These are phyloP conservation scores for Apogon hyalosoma DNA, from an alignment of 2,797 vertebrate genomes.

Conservation along the genomic window DNA sequence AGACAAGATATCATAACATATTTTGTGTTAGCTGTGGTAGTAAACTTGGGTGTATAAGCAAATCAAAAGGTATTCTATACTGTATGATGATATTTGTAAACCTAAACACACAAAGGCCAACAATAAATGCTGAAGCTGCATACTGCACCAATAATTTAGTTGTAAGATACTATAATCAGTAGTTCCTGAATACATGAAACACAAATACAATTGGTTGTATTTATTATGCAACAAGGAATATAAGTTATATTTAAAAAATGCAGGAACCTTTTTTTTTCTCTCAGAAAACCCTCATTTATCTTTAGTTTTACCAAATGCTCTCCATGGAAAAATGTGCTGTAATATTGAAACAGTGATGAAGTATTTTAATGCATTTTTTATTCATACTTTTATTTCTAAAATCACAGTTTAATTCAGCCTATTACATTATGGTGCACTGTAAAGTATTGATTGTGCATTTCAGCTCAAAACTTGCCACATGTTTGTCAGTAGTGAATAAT, in stretches of 20 bases:
- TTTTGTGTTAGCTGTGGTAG: too few species aligned
- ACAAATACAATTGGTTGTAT: slow-evolving; percentile 16
- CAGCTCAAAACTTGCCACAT: too few species aligned
- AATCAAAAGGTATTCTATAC: too few species aligned
- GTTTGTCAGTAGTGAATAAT: too few species aligned
- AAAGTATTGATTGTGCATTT: too few species aligned
- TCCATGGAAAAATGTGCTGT: slow-evolving; percentile 8
- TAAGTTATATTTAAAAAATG: slow-evolving; percentile 22
- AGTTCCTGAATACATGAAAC: background rate
- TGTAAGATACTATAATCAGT: too few species aligned
- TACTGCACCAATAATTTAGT: background rate
- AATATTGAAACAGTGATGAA: slow-evolving; percentile 6
- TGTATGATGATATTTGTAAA: too few species aligned
- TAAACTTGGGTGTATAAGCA: too few species aligned
- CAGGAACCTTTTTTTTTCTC: slow-evolving; percentile 30
- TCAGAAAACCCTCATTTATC: slow-evolving; percentile 16
- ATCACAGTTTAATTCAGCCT: too few species aligned
- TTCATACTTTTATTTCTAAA: too few species aligned
- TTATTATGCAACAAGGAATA: slow-evolving; percentile 26
- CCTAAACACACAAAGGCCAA: slow-evolving; percentile 4
- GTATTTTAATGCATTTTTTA: background rate
- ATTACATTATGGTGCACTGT: too few species aligned
- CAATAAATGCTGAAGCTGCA: slow-evolving; percentile 17
- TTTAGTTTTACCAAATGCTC: slow-evolving; percentile 11
- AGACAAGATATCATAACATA: too few species aligned